Evolutionary conservation across 2,113 vertebrate species (phyloP).

Genomic region (Neopipo cinnamomea): DNA sequence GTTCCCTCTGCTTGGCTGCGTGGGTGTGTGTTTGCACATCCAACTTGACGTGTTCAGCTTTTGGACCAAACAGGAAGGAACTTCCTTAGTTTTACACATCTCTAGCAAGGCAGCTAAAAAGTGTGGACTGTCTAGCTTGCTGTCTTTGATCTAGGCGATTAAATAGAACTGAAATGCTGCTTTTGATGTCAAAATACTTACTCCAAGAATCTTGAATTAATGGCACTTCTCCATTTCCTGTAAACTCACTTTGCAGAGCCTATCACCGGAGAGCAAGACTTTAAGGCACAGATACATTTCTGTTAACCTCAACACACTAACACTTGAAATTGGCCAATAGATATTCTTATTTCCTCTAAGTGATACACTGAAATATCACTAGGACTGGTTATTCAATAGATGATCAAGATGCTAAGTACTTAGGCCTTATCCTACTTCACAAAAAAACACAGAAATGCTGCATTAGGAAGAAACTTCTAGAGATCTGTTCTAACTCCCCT

Average conservation of each 20-base stretch:
- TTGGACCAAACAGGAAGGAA: neutral
- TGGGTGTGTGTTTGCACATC: neutral
- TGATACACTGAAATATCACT: neutral
- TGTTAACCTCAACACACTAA: neutral
- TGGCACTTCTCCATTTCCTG: neutral
- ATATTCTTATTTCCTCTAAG: neutral
- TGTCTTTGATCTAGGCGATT: neutral
- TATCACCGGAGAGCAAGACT: neutral
- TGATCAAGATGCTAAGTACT: neutral
- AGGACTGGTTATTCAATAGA: neutral
- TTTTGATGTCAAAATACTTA: neutral
- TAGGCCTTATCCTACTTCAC: neutral
- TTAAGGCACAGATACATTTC: neutral
- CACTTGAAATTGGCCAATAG: neutral
- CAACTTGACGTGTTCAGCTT: rapidly evolving
- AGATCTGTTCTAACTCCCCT: neutral
- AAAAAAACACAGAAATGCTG: neutral
- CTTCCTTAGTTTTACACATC: neutral
- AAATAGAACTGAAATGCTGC: neutral
- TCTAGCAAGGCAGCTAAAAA: neutral
- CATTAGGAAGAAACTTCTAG: neutral
- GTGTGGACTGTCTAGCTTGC: neutral
- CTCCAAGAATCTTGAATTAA: neutral
- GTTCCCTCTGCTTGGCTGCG: neutral
- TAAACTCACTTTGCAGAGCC: neutral